Percentiles rank a stretch among this genome's conserved stretches.
Conservation (phyloP, 1,140 invertebrate genomes). For the Leptinotarsa texana region DNA sequence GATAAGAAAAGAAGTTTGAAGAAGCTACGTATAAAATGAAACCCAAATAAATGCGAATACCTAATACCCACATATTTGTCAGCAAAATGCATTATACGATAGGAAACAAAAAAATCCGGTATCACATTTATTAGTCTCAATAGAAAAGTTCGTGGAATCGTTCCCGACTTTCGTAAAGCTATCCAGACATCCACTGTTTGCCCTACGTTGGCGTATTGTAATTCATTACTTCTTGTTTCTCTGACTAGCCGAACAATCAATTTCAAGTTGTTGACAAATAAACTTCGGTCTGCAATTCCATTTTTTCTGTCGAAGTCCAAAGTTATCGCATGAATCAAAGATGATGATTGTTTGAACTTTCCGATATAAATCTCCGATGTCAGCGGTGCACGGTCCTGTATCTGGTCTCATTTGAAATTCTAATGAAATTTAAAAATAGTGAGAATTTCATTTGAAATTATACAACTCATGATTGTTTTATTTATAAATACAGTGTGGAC, state of each 20-base stretch:
- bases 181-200: neutral
- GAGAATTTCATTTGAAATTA: too few species aligned
- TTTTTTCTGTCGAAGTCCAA: constrained; percentile 1
- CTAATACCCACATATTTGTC: too few species aligned
- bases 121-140: too few species aligned
- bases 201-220: neutral
- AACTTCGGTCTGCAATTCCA: constrained; percentile 1
- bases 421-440: neutral
- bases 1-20: too few species aligned
- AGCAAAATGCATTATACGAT: too few species aligned
- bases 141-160: too few species aligned
- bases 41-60: too few species aligned
- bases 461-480: too few species aligned
- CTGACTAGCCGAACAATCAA: constrained; percentile 14
- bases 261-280: constrained; percentile 19
- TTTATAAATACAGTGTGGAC: too few species aligned
- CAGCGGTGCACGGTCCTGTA: neutral
- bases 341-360: constrained; percentile 5
- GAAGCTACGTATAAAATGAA: too few species aligned
- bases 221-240: constrained; percentile 12
- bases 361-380: neutral
- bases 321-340: constrained; percentile 17
- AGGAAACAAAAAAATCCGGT: too few species aligned
- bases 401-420: neutral
- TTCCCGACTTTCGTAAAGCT: too few species aligned